Conservation (phyloP, 2,888 invertebrate genomes). For the Dynastes grantii region DNA sequence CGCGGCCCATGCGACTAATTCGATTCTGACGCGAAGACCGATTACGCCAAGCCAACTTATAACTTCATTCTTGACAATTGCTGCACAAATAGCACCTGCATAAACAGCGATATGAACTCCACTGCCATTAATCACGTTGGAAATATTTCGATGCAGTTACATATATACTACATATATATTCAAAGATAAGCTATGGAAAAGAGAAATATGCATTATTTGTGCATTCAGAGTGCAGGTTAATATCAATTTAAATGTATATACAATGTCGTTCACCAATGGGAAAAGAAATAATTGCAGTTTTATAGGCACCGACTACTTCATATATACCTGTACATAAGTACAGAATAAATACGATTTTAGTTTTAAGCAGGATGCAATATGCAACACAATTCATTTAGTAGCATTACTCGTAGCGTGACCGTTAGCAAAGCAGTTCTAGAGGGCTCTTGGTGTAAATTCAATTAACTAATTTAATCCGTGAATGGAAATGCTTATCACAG, state of each 20-base stretch:
- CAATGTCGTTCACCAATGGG: too few species aligned
- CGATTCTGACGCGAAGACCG: too few species aligned
- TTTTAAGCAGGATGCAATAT: too few species aligned
- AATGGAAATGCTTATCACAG: neutral
- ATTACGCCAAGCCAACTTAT: neutral
- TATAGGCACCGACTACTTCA: neutral
- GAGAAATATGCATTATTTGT: too few species aligned
- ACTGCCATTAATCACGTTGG: conserved; percentile 1
- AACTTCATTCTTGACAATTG: neutral
- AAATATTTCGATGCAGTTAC: conserved; percentile 6
- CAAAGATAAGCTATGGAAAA: too few species aligned
- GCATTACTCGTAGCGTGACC: too few species aligned
- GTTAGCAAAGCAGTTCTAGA: neutral
- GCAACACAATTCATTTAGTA: too few species aligned
- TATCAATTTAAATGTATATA: too few species aligned
- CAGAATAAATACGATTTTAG: too few species aligned
- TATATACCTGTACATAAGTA: neutral
- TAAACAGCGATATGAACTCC: neutral
- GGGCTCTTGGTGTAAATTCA: neutral
- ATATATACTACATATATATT: neutral
- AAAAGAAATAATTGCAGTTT: neutral
- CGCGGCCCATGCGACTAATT: too few species aligned
- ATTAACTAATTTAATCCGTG: conserved; percentile 18
- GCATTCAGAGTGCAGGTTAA: too few species aligned
- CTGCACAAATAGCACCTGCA: conserved; percentile 5